Evolutionary conservation across 2,888 invertebrate genomes (phyloP), one percentile per base, ranked within the genome.

Genomic region (Calliopum simillimum): DNA sequence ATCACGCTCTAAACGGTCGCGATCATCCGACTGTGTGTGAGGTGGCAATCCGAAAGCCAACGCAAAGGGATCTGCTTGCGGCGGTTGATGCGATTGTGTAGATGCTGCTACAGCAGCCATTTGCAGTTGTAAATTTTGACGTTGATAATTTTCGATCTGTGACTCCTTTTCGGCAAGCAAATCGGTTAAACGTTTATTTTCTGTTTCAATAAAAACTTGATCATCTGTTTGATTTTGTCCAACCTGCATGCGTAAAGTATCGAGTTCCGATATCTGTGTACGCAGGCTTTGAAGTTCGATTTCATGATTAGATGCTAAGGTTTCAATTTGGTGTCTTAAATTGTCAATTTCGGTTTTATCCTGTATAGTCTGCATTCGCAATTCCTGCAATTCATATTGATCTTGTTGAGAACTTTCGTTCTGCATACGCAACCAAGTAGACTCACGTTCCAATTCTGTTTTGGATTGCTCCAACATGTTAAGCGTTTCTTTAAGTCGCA

Each of bases 111-210:
- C 73, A 11, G 76, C 73, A 4, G 79, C 76, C 69, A 78, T 77
- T 79, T 86, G 85, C 5, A 86, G 74, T 71, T 86, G 84, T 66
- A 84, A 76, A 71, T 84, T 82, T 71, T 84, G 81, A 3, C 79
- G 80, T 72, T 86, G 85, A 73, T 86, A 86, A 71, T 79, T 84
- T 44, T 84, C 82, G 67, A 89, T 87, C 76, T 89, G 87, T 44
- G 87, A 79, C 77, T 88, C 88, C 80, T 89, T 88, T 69, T 83
- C 87, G 46, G 86, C 86, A 2, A 90, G 78, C 46, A 88, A 75
- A 66, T 88, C 87, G 67, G 88, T 88, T 0, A 90, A 81, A 49
- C 88, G 88, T 76, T 89, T 89, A 76, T 90, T 90, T 84, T 90
- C 90, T 76, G 82, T 87, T 74, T 88, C 85, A 33, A 86, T 82